Conservation (phyloP, 2,888 invertebrate species). For the Liodrosophila aerea region DNA sequence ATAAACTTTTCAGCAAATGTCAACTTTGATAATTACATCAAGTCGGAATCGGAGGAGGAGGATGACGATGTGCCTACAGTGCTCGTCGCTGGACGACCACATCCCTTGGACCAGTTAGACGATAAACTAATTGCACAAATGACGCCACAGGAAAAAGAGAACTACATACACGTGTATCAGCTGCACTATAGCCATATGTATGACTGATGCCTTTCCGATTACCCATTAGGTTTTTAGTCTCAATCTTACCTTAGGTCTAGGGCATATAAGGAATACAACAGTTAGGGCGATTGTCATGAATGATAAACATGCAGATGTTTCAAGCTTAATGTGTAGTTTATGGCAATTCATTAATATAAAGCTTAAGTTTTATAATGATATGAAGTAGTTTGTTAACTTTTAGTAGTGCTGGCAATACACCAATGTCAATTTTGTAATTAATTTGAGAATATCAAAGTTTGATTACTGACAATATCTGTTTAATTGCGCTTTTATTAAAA, state of each 20-base stretch:
- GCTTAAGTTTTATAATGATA: too few species aligned
- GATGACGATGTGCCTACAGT: conserved; percentile 90
- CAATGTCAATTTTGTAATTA: too few species aligned
- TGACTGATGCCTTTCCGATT: conserved; percentile 83
- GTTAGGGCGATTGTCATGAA: neutral
- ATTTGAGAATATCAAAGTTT: too few species aligned
- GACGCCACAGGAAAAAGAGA: conserved; percentile 95
- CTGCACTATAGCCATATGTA: conserved; percentile 96
- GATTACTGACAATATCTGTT: too few species aligned
- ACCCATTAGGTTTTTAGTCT: conserved; percentile 34
- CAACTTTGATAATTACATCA: conserved; percentile 86
- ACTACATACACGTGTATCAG: conserved; percentile 96
- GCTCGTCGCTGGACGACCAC: conserved; percentile 89
- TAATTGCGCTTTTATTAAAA: too few species aligned
- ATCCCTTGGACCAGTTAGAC: conserved; percentile 92
- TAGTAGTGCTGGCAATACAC: too few species aligned
- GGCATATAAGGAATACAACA: conserved; percentile 21
- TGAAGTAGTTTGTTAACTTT: too few species aligned
- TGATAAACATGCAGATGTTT: too few species aligned
- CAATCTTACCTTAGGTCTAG: conserved; percentile 38
- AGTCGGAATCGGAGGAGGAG: conserved; percentile 83
- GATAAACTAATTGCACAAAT: conserved; percentile 94
- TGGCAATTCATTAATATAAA: too few species aligned
- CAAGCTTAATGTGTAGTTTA: too few species aligned
- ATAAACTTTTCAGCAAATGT: conserved; percentile 85